Conservation (phyloP, 1,140 invertebrate genomes). For the Drosophila rufa region DNA sequence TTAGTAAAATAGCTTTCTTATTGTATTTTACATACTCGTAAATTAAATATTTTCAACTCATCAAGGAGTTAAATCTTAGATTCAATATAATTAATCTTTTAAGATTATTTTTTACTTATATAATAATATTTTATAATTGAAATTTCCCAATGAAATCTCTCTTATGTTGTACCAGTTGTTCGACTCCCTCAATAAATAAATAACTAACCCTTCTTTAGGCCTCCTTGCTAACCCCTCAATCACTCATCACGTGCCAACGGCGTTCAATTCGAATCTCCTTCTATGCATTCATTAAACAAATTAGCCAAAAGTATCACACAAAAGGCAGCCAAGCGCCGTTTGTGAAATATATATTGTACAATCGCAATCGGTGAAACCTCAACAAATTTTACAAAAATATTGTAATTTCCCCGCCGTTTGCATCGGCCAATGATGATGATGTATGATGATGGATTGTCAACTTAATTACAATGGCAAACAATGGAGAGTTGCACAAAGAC, state of each 20-base stretch:
- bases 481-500: slow-evolving; percentile 72
- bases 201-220: slow-evolving; percentile 24
- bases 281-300: slow-evolving; percentile 66
- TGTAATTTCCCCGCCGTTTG: neutral
- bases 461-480: slow-evolving; percentile 81
- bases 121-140: neutral
- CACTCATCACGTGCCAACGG: slow-evolving; percentile 50
- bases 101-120: neutral
- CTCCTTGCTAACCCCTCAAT: slow-evolving; percentile 12
- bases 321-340: slow-evolving; percentile 17
- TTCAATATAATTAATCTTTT: neutral
- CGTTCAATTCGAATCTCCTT: slow-evolving; percentile 30
- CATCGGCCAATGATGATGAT: slow-evolving; percentile 60
- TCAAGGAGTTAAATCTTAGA: neutral
- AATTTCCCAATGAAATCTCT: neutral
- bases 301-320: slow-evolving; percentile 57
- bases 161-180: neutral
- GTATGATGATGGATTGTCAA: slow-evolving; percentile 83
- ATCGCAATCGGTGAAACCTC: slow-evolving; percentile 50
- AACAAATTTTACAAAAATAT: slow-evolving; percentile 40
- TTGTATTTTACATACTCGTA: too few relatives aligned
- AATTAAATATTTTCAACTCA: too few relatives aligned
- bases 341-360: slow-evolving; percentile 4
- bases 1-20: neutral
- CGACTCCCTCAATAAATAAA: slow-evolving; percentile 13